Evolutionary conservation across 2,113 vertebrate genomes (phyloP).

Genomic region (Aegotheles bennettii): DNA sequence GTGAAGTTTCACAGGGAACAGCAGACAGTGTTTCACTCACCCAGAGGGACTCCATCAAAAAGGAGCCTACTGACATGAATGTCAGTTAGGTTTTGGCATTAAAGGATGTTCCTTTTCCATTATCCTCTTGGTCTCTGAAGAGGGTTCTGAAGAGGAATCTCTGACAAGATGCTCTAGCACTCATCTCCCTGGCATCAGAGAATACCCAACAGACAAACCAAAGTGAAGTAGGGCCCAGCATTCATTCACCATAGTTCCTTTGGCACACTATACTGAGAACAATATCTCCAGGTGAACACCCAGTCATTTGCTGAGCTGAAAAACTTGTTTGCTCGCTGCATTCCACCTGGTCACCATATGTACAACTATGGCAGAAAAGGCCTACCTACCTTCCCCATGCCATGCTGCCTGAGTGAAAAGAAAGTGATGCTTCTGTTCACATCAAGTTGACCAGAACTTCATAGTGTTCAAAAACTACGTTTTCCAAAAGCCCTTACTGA

Average conservation of each 20-base stretch:
- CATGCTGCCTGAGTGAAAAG: background rate
- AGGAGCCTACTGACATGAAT: background rate
- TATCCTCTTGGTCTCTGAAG: background rate
- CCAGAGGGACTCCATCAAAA: background rate
- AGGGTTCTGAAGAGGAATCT: background rate
- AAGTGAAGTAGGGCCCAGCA: background rate
- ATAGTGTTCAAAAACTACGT: background rate
- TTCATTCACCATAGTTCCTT: background rate
- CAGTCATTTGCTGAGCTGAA: slow-evolving; percentile 36
- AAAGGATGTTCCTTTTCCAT: background rate
- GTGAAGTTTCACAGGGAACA: background rate
- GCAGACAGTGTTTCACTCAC: background rate
- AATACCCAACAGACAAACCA: background rate
- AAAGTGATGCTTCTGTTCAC: background rate
- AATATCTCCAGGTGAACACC: background rate
- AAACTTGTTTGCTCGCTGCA: slow-evolving; percentile 20
- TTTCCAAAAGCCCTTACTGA: background rate
- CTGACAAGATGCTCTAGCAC: background rate
- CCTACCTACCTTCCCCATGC: background rate
- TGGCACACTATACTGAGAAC: background rate
- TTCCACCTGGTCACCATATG: background rate
- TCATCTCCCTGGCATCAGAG: background rate
- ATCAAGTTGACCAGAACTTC: background rate
- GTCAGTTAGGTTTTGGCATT: background rate
- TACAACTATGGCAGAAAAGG: slow-evolving; percentile 5